Evolutionary conservation across 2,888 invertebrate genomes (phyloP), one percentile per base, ranked within the genome.

Genomic region (Cristatella mucedo): DNA sequence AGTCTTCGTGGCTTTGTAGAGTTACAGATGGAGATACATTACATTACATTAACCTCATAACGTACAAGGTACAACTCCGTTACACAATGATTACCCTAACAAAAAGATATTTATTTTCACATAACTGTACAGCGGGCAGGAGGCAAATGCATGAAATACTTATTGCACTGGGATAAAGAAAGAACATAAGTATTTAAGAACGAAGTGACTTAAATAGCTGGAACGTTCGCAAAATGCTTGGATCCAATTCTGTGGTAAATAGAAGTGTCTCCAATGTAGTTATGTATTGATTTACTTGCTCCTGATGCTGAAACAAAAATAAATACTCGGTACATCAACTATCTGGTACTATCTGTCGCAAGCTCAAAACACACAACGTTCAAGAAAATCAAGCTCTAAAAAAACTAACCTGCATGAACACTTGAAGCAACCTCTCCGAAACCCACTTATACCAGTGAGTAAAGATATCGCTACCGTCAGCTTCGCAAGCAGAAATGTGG

Each of bases 371-470:
- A 15, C 7, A 9, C 11, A 21, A 19, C 20, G 9, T 15, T 5
- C 20, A 5, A 4, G 9, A n/a, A 11, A 36, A 11, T 36, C 11
- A 38, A 18, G 45, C 21, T 41, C n/a, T n/a, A n/a, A n/a, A n/a
- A n/a, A n/a, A n/a, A 69, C 73, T 74, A 67, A 91, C 91, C 68
- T 78, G 75, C 40, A 93, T 73, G 68, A 95, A 91, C 21, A 95
- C 84, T 72, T 95, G 89, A 48, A 86, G 82, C 46, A 97, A 72
- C 46, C 95, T 72, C 41, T 91, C 93, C 50, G 87, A 77, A 4
- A 91, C 89, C 81, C 87, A 89, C 54, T 79, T 77, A 71, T 89
- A 95, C 89, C 91, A 93, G 63, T 81, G 79, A 2, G 87, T 91
- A 67, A 83, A 82, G 57, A 82, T 84, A 68, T 89, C 86, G 46